Base-by-base conservation (phyloP, 2,113 vertebrate genomes). In the Protobothrops mucrosquamatus region DNA sequence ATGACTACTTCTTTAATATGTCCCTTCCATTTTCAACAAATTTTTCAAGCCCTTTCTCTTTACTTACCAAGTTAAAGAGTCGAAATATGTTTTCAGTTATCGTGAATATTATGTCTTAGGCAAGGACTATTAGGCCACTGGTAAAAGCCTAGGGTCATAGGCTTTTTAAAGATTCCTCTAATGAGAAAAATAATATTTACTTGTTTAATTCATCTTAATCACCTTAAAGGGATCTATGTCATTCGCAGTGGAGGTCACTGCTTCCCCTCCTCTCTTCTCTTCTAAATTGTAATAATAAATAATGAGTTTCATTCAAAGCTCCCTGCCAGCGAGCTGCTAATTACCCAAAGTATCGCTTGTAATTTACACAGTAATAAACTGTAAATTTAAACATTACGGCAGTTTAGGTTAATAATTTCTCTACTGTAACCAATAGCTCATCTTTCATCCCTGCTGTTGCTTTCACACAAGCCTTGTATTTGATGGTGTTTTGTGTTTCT, bases 281-380 rank as follows among this genome's bases (percentile, higher is more conserved):
- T 97, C 92, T 92, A 97, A 98, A 97, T 94, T 97, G 96, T 98
- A 97, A 98, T 98, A 97, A 98, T 98, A 98, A 98, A 98, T 98
- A 98, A 98, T 98, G 98, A 98, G 97, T 97, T 98, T 97, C 96
- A 96, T 97, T 98, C 97, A 96, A 95, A 97, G 97, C 97, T 98
- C 97, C 96, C 97, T 95, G 97, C 97, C 95, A 98, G 97, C 85
- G 14, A 98, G 96, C 97, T 98, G 97, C 98, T 98, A 98, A 98
- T 98, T 98, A 98, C 97, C 90, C 96, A 97, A 98, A 98, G 96
- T 98, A 97, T 39, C 39, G 97, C 97, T 97, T 98, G 98, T 98
- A 98, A 98, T 98, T 98, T 98, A 97, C 97, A 98, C 97, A 98
- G 98, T 97, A 98, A 98, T 98, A 98, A 98, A 98, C 97, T 15